Base-by-base conservation (phyloP, 30 jellyfish, hydroid and myxozoan genomes). In the Pelagia noctiluca region DNA sequence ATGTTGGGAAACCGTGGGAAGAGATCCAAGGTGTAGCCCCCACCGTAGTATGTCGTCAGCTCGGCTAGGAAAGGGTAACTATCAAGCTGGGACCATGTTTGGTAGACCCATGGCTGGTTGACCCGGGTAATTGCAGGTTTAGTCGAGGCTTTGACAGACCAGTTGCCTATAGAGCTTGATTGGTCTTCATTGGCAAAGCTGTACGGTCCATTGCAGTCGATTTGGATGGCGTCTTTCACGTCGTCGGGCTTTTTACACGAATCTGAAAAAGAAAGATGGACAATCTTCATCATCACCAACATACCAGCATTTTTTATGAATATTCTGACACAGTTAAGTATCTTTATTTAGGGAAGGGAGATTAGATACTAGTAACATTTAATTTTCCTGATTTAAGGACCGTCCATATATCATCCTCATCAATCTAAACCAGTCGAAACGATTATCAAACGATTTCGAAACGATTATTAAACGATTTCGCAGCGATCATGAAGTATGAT, bases 31-130 rank as follows among this genome's bases (percentile, higher is more conserved):
- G 91, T 89, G 74, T 92, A 92, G 34, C 99, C 99, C 1, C 99
- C 99, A 4, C 99, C 99, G 38, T 70, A 87, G 76, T 94, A 94
- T 38, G 99, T 88, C 25, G 92, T 74, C 54, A 92, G 92, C 53
- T 94, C 94, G 10, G 97, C 99, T 91, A 90, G 48, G 76, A 78
- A 74, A 23, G 99, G 99, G 77, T 94, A 94, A 49, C 97, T 96
- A 50, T 94, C 99, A n/a, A 94, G 91, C 10, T 82, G 96, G 21
- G 53, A 10, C 99, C 99, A 94, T 10, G 75, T 62, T 68, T 94
- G 99, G 64, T 87, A 94, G 24, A 90, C 62, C 99, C 99, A 94
- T 4, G 96, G 99, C 57, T 66, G 85, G 30, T 79, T 88, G 24
- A 2, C 28, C 12, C 88, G 97, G 11, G 87, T 94, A 22, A 94